phyloP scores from a whole-genome alignment of 2,113 vertebrate species.

The Gyps fulvus region DNA sequence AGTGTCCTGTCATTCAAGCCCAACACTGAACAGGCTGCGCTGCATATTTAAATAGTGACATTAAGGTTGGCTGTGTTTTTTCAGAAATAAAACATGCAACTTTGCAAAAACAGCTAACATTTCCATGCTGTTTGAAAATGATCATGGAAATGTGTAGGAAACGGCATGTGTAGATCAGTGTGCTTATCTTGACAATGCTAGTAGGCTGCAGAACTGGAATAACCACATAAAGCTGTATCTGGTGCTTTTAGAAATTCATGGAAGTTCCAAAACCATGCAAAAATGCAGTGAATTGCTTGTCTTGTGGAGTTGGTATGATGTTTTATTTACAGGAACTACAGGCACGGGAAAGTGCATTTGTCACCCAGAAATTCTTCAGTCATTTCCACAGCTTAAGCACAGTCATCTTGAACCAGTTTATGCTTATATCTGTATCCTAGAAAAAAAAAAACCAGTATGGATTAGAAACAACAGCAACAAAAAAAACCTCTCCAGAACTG shows the following conservation, averaged over 20 bases:
- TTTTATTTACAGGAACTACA: background rate
- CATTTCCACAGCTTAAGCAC: background rate
- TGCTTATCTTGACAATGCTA: background rate
- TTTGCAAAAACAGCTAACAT: background rate
- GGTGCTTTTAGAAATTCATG: background rate
- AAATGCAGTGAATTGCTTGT: background rate
- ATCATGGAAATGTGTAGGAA: background rate
- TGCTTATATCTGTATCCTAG: background rate
- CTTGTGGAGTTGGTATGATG: background rate
- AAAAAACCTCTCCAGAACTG: background rate
- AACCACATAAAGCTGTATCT: background rate
- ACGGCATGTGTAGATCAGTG: rapidly evolving
- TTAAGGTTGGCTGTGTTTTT: background rate
- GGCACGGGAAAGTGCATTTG: background rate
- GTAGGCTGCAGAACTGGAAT: background rate
- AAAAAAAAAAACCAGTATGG: background rate
- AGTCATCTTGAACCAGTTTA: background rate
- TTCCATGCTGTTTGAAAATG: background rate
- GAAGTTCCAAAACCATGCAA: background rate
- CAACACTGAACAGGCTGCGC: background rate
- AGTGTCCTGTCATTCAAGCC: background rate
- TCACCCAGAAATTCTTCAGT: background rate
- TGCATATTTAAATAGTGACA: background rate
- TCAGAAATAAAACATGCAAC: background rate
- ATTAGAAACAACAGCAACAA: background rate